phyloP scores from a whole-genome alignment of 1,140 invertebrate species.

The Orius insidiosus region DNA sequence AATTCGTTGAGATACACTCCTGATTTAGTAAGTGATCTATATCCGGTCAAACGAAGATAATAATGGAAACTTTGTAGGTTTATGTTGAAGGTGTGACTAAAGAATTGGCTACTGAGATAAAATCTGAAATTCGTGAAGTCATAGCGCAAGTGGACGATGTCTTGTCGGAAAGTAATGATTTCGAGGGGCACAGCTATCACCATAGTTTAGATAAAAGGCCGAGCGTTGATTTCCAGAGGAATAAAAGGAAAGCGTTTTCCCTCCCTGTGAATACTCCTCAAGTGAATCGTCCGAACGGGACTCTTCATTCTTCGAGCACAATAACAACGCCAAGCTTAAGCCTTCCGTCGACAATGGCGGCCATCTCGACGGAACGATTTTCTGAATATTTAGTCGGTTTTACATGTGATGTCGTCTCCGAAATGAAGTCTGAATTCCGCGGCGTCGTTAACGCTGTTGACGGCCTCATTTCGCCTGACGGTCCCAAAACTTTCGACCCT shows the following conservation, averaged over 20 bases:
- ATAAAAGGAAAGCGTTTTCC: slow-evolving; percentile 7
- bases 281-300: background rate
- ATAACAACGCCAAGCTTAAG: slow-evolving; percentile 1
- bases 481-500: background rate
- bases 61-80: slow-evolving; percentile 31
- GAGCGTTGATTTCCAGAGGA: slow-evolving; percentile 4
- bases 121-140: slow-evolving; percentile 60
- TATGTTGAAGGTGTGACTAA: slow-evolving; percentile 58
- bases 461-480: slow-evolving; percentile 39
- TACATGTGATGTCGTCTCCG: slow-evolving; percentile 57
- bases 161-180: slow-evolving; percentile 34
- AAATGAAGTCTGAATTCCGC: slow-evolving; percentile 57
- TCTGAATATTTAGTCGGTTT: slow-evolving; percentile 57
- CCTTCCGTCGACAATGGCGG: background rate
- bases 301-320: background rate
- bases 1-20: slow-evolving; percentile 2
- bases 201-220: slow-evolving; percentile 1
- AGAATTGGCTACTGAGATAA: slow-evolving; percentile 60
- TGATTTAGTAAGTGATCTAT: slow-evolving; percentile 5
- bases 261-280: background rate
- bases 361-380: slow-evolving; percentile 47
- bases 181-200: background rate
- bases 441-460: slow-evolving; percentile 53
- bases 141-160: slow-evolving; percentile 61
- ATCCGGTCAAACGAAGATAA: no score